These are phyloP conservation scores for Brachypalpus laphriformis DNA, from an alignment of 2,888 invertebrate species.

Conservation along the genomic window DNA sequence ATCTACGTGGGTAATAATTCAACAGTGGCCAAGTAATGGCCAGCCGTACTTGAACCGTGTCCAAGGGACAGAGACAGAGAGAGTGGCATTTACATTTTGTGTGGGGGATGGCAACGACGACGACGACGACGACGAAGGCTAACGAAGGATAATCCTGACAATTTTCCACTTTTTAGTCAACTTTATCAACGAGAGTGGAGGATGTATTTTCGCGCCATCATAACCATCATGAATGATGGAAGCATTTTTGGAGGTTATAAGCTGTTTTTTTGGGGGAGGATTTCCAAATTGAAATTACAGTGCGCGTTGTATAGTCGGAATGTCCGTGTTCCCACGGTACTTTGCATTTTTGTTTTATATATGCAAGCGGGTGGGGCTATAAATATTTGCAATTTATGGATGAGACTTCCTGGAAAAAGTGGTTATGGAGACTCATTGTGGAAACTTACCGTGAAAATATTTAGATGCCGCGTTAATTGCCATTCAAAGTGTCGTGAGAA, in stretches of 20 bases:
- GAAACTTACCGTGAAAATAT: slow-evolving; percentile 8
- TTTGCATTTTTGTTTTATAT: slow-evolving; percentile 58
- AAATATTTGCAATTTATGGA: slow-evolving; percentile 52
- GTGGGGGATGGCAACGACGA: too few relatives aligned
- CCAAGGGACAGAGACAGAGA: background rate
- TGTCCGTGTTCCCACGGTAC: slow-evolving; percentile 61
- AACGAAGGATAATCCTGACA: slow-evolving; percentile 59
- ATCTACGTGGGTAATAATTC: slow-evolving; percentile 12
- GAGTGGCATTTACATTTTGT: slow-evolving; percentile 42
- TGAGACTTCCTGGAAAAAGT: slow-evolving; percentile 4
- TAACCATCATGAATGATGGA: slow-evolving; percentile 45
- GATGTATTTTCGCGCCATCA: slow-evolving; percentile 36
- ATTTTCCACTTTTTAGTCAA: slow-evolving; percentile 63
- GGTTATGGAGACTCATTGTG: background rate
- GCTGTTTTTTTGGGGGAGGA: slow-evolving; percentile 25
- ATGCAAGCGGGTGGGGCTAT: background rate
- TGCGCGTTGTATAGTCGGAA: background rate
- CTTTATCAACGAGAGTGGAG: slow-evolving; percentile 33
- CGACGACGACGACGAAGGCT: background rate
- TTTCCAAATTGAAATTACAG: slow-evolving; percentile 61
- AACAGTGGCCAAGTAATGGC: slow-evolving; percentile 7
- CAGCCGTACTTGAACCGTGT: background rate
- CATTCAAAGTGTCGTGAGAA: background rate
- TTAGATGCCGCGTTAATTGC: background rate
- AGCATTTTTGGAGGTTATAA: slow-evolving; percentile 34